Evolutionary conservation across 2,797 vertebrate genomes (phyloP).

Genomic region (Lateolabrax maculatus): DNA sequence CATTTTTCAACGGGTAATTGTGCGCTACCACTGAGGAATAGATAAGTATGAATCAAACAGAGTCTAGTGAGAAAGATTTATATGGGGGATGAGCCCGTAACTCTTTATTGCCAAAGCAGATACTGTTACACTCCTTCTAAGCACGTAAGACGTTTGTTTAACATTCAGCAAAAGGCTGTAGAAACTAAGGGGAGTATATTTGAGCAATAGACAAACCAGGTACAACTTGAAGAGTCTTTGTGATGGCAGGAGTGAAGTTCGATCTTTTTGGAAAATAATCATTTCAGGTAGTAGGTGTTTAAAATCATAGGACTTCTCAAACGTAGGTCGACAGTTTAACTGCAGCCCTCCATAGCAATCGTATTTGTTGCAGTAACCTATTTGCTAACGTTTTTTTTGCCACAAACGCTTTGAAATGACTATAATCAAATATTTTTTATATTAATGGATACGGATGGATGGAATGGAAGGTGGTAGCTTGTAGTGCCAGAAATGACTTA

Average conservation of each 20-base stretch:
- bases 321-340: neutral
- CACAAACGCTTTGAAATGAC: neutral
- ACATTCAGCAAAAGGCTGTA: conserved; percentile 29
- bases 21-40: conserved; percentile 65
- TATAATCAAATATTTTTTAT: neutral
- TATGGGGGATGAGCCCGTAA: conserved; percentile 53
- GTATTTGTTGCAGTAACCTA: neutral
- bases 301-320: neutral
- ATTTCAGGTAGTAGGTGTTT: neutral
- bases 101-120: conserved; percentile 63
- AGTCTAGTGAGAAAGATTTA: conserved; percentile 60
- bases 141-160: conserved; percentile 51
- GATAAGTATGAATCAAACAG: conserved; percentile 66
- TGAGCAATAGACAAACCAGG: conserved; percentile 3
- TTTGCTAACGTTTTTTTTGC: neutral
- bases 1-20: conserved; percentile 76
- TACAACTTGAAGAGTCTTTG: neutral
- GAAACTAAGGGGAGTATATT: neutral
- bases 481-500: neutral
- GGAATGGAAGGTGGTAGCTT: too few species aligned
- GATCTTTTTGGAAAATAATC: neutral
- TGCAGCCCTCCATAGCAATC: neutral
- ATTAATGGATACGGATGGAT: too few species aligned
- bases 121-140: conserved; percentile 39
- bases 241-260: neutral